phyloP scores from a whole-genome alignment of 1,140 invertebrate species.

The Aphidius ervi region DNA sequence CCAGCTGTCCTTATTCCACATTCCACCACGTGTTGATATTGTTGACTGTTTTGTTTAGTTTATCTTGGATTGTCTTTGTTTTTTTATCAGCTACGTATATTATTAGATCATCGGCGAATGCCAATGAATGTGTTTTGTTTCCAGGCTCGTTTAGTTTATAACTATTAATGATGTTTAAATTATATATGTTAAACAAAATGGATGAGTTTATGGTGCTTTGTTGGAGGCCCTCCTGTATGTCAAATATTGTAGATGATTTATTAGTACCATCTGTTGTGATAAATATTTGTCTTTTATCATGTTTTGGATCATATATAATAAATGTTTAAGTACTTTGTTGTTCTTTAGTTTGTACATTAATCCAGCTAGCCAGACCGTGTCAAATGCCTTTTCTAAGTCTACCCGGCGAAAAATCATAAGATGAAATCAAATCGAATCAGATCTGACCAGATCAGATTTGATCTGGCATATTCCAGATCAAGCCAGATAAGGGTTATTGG shows the following conservation, averaged over 20 bases:
- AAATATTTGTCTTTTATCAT: constrained; percentile 12
- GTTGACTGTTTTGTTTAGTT: constrained; percentile 16
- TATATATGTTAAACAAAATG: constrained; percentile 14
- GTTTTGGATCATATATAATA: constrained; percentile 10
- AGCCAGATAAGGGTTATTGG: too few species aligned
- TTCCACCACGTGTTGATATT: constrained; percentile 21
- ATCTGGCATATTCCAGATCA: too few species aligned
- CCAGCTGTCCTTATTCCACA: not conserved
- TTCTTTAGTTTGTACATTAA: not conserved
- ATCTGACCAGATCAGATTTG: too few species aligned
- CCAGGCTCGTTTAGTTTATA: constrained; percentile 1
- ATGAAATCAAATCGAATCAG: too few species aligned
- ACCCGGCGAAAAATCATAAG: too few species aligned
- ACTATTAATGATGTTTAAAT: not conserved
- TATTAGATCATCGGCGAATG: constrained; percentile 22
- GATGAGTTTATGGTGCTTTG: constrained; percentile 14
- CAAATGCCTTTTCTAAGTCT: constrained; percentile 13
- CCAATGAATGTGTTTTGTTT: not conserved
- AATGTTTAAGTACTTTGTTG: not conserved
- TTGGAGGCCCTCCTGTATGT: constrained; percentile 5
- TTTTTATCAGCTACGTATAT: constrained; percentile 12
- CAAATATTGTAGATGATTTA: not conserved
- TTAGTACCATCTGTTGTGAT: not conserved
- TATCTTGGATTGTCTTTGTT: not conserved
- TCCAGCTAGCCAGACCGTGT: constrained; percentile 11